Conservation (phyloP, 2,797 vertebrate species). For the Chelon labrosus region DNA sequence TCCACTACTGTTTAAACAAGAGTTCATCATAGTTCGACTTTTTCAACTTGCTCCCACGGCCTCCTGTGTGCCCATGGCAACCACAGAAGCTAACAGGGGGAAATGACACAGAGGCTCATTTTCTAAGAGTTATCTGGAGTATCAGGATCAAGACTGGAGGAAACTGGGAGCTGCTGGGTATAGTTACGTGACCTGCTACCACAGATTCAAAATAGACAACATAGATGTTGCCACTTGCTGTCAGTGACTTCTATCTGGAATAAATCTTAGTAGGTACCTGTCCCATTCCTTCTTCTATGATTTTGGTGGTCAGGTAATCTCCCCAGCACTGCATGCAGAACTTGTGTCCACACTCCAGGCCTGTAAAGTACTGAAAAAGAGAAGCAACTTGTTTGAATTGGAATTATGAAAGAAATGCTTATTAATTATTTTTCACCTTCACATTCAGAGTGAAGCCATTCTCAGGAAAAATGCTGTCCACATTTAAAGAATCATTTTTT, state of each 20-base stretch:
- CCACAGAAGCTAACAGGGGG: not conserved
- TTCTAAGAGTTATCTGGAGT: too few relatives aligned
- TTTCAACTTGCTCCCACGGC: not conserved
- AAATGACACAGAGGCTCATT: not conserved
- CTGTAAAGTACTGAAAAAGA: conserved; percentile 95
- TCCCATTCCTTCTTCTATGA: conserved; percentile 99
- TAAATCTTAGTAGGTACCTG: conserved; percentile 87
- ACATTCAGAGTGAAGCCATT: not conserved
- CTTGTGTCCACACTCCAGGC: conserved; percentile 99
- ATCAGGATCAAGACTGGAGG: not conserved
- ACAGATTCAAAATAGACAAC: not conserved
- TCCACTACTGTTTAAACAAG: not conserved
- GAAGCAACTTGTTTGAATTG: conserved; percentile 25
- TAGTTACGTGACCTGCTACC: not conserved
- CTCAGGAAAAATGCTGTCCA: not conserved
- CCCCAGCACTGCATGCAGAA: conserved; percentile 99
- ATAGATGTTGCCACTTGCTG: not conserved
- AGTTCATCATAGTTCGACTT: not conserved
- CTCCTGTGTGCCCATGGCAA: not conserved
- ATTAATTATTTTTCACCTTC: not conserved
- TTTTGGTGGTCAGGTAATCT: conserved; percentile 99
- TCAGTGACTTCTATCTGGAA: not conserved
- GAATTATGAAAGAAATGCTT: not conserved
- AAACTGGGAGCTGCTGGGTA: not conserved
- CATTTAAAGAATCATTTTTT: not conserved